Conservation (phyloP, 2,113 vertebrate genomes). For the Gambusia affinis region DNA sequence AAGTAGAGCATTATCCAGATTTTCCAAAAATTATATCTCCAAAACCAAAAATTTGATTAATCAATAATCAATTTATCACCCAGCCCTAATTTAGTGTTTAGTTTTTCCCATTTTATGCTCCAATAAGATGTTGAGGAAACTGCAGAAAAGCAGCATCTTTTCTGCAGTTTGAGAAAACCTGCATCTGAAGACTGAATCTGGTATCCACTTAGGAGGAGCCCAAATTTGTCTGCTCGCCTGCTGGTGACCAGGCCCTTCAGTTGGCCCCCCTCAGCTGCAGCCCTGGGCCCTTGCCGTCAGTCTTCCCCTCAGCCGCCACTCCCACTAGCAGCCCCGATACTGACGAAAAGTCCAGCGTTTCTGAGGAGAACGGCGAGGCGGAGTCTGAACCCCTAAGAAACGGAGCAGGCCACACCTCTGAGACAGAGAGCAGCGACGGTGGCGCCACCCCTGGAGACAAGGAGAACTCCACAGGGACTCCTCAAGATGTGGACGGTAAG, state of each 20-base stretch:
- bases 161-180: neutral
- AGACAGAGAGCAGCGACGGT: conserved; percentile 85
- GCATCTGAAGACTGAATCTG: neutral
- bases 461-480: conserved; percentile 77
- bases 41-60: too few relatives aligned
- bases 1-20: too few relatives aligned
- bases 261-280: conserved; percentile 75
- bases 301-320: conserved; percentile 39
- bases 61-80: too few relatives aligned
- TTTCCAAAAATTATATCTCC: too few relatives aligned
- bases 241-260: conserved; percentile 80
- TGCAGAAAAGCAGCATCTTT: neutral
- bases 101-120: too few relatives aligned
- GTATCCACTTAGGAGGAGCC: conserved; percentile 77
- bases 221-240: conserved; percentile 78
- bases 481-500: conserved; percentile 83
- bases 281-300: conserved; percentile 47
- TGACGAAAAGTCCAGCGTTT: conserved; percentile 58
- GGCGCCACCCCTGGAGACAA: conserved; percentile 75
- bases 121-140: neutral
- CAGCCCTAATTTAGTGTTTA: too few relatives aligned
- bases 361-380: conserved; percentile 89
- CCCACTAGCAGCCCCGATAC: conserved; percentile 58
- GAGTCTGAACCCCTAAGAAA: conserved; percentile 88
- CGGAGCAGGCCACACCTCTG: conserved; percentile 84